Percentiles rank a stretch among this genome's conserved stretches.
Evolutionary conservation across 1,140 invertebrate species (phyloP).

Genomic region (Drosophila parabipectinata): DNA sequence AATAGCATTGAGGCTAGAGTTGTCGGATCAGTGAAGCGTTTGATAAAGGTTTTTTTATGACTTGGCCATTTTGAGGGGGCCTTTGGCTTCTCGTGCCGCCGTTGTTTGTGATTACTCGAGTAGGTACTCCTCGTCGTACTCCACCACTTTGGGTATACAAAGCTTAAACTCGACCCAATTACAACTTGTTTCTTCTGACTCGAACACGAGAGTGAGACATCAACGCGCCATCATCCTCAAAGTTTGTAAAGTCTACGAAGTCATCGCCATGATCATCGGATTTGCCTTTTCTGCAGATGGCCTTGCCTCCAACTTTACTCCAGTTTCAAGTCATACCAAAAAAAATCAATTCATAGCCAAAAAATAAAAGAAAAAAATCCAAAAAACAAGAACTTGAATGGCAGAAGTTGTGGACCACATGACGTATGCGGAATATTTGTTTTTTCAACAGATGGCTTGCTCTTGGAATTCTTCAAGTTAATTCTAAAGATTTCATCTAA

Average conservation of each 20-base stretch:
- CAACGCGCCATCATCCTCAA: slow-evolving; percentile 36
- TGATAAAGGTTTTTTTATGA: slow-evolving; percentile 58
- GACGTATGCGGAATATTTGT: slow-evolving; percentile 44
- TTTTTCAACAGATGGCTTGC: neutral
- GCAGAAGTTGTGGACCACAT: slow-evolving; percentile 37
- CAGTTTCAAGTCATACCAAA: slow-evolving; percentile 23
- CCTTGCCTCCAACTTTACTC: slow-evolving; percentile 50
- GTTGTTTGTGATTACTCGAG: slow-evolving; percentile 32
- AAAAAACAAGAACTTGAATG: slow-evolving; percentile 16
- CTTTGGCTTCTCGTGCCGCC: slow-evolving; percentile 34
- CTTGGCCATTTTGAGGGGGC: slow-evolving; percentile 38
- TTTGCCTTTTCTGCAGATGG: slow-evolving; percentile 42
- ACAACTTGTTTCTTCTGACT: slow-evolving; percentile 50
- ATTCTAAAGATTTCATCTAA: neutral
- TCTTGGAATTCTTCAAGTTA: neutral
- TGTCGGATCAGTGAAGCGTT: slow-evolving; percentile 55
- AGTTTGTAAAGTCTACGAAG: slow-evolving; percentile 7
- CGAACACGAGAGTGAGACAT: slow-evolving; percentile 29
- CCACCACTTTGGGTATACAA: neutral
- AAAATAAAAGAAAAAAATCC: slow-evolving; percentile 11
- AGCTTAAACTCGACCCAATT: slow-evolving; percentile 45
- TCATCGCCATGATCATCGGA: slow-evolving; percentile 39
- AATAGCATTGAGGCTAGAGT: slow-evolving; percentile 46
- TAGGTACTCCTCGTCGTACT: slow-evolving; percentile 1
- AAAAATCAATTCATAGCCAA: slow-evolving; percentile 52